A percentile compares a stretch with the other conserved stretches of the same genome.
Evolutionary conservation across 2,113 vertebrate genomes (phyloP).

Genomic region (Macrotus californicus): DNA sequence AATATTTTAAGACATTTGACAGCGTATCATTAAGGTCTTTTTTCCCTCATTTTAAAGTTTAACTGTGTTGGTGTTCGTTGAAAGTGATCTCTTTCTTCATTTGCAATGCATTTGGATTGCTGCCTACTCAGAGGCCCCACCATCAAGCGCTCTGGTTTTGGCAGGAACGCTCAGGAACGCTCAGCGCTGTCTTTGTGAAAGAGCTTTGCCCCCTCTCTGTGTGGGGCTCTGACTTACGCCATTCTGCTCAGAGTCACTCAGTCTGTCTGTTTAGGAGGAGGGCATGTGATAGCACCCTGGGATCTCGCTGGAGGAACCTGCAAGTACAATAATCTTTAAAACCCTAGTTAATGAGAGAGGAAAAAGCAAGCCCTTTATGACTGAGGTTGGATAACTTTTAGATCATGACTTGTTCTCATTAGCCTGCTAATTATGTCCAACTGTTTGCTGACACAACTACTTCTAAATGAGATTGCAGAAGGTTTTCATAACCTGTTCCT

Average conservation of each 20-base stretch:
- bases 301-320: background rate
- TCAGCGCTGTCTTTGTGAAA: constrained; percentile 15
- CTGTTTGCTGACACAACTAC: constrained; percentile 28
- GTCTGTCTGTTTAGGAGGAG: background rate
- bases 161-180: background rate
- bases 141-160: constrained; percentile 40
- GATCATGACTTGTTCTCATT: constrained; percentile 44
- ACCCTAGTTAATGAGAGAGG: background rate
- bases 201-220: background rate
- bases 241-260: background rate
- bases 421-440: constrained; percentile 36
- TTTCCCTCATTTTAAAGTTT: constrained; percentile 42
- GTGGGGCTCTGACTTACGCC: background rate
- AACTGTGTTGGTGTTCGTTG: constrained; percentile 39
- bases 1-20: constrained; percentile 37
- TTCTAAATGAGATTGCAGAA: constrained; percentile 43
- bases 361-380: constrained; percentile 24
- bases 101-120: constrained; percentile 41
- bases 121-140: background rate
- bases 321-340: constrained; percentile 49
- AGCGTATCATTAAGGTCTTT: constrained; percentile 11
- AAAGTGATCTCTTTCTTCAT: constrained; percentile 31
- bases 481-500: constrained; percentile 17
- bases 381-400: constrained; percentile 41
- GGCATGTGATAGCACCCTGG: background rate